Evolutionary conservation across 2,888 invertebrate genomes (phyloP).

Genomic region (Xanthorhoe spadicearia): DNA sequence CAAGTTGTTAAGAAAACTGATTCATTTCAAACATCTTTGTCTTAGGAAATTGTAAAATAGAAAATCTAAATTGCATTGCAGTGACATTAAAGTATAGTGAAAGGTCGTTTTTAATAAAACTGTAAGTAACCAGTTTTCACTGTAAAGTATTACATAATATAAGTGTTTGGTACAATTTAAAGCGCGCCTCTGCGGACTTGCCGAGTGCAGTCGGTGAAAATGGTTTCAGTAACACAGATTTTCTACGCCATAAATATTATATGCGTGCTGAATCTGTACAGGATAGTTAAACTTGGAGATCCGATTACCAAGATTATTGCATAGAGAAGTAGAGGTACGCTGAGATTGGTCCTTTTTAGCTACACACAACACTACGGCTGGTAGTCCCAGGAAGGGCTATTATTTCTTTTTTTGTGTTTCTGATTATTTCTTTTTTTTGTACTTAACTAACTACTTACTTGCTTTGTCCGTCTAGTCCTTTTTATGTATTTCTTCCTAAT

Average conservation of each 20-base stretch:
- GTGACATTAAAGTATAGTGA: background rate
- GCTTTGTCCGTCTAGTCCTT: no score
- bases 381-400: no score
- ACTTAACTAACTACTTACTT: no score
- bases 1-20: background rate
- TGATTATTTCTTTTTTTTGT: no score
- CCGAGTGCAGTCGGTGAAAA: conserved; percentile 31
- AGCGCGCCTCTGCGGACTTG: conserved; percentile 17
- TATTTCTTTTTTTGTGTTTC: no score
- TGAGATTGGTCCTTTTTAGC: no score
- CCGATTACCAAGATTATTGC: background rate
- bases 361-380: no score
- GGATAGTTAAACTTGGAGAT: conserved; percentile 4
- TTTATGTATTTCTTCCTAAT: no score
- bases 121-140: conserved; percentile 2
- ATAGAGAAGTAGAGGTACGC: no score
- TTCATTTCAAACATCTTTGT: background rate
- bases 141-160: conserved; percentile 18
- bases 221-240: conserved; percentile 47
- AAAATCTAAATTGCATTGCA: background rate
- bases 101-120: conserved; percentile 13
- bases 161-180: conserved; percentile 31
- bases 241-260: conserved; percentile 55
- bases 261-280: conserved; percentile 41
- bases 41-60: background rate